Evolutionary conservation across 1,140 invertebrate species (phyloP), one percentile per base, ranked within the genome.

Genomic region (Rhopalosiphum maidis): DNA sequence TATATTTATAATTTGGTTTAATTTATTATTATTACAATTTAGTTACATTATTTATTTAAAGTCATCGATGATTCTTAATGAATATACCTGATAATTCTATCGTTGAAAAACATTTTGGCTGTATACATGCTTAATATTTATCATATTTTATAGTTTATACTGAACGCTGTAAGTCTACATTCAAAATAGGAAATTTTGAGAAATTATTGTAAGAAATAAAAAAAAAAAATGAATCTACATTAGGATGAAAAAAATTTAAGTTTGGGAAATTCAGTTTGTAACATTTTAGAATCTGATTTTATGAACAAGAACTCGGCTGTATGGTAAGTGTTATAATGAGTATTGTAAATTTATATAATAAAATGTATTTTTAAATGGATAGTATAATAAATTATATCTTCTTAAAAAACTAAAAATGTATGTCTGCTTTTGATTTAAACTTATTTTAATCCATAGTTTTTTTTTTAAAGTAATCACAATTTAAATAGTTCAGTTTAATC

Each of bases 101-200:
- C 0, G 15, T 51, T 51, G 48, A 51, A 48, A 48, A 48, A 48
- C 48, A 48, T 48, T 48, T 48, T 48, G 48, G 9, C 15, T 48
- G 1, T 18, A 18, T 48, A 48, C 11, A 48, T 15, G 48, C 15
- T 21, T 51, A 51, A 51, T 77, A 35, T 35, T 77, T 77, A 83
- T 82, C 4, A 22, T 54, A 21, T 90, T 91, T 68, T 48, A 77
- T n/a, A 91, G 90, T 83, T 51, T 22, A 68, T 68, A 15, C 11
- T n/a, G 48, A 85, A 51, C 30, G n/a, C 21, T 83, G 8, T 54
- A 83, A 91, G 48, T 83, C 68, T 43, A 25, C 55, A 9, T 93
- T 93, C 48, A 93, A 93, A n/a, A 55, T 93, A 30, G 51, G 48
- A 55, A 85, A n/a, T 85, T 0, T 35, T 41, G 51, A 93, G 18